Conservation (phyloP, 2,888 invertebrate genomes). For the Diarsia dahlii region DNA sequence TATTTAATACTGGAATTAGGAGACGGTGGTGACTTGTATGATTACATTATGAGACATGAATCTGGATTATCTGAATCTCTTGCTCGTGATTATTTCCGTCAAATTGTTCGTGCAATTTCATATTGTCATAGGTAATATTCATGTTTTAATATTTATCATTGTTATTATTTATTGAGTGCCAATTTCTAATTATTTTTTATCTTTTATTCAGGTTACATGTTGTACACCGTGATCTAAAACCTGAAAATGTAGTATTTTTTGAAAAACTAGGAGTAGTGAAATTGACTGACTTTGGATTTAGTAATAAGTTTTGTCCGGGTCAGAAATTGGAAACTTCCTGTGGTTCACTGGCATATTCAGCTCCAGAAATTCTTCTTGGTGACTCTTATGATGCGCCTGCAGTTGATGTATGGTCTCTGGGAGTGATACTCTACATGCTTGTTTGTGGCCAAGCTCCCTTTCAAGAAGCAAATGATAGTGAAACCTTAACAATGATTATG, state of each 20-base stretch:
- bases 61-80: conserved; percentile 95
- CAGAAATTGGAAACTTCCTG: conserved; percentile 99
- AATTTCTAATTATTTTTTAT: conserved; percentile 16
- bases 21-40: conserved; percentile 99
- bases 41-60: conserved; percentile 99
- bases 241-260: conserved; percentile 99
- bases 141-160: not conserved
- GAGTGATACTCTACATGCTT: conserved; percentile 99
- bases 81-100: conserved; percentile 97
- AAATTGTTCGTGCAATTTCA: conserved; percentile 99
- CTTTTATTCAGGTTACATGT: conserved; percentile 90
- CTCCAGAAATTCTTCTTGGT: conserved; percentile 99
- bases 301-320: conserved; percentile 98
- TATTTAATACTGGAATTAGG: conserved; percentile 99
- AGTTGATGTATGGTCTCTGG: conserved; percentile 99
- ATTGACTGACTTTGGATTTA: conserved; percentile 99
- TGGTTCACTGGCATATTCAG: conserved; percentile 99
- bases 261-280: conserved; percentile 99
- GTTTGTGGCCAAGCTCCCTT: conserved; percentile 99
- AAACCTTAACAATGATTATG: conserved; percentile 99
- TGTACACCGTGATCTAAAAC: conserved; percentile 97
- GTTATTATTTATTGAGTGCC: not conserved
- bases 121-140: conserved; percentile 97
- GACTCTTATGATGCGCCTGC: conserved; percentile 99
- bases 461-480: conserved; percentile 99